These are phyloP conservation scores for Cuniculus paca DNA, from an alignment of 2,797 vertebrate species.

Conservation along the genomic window DNA sequence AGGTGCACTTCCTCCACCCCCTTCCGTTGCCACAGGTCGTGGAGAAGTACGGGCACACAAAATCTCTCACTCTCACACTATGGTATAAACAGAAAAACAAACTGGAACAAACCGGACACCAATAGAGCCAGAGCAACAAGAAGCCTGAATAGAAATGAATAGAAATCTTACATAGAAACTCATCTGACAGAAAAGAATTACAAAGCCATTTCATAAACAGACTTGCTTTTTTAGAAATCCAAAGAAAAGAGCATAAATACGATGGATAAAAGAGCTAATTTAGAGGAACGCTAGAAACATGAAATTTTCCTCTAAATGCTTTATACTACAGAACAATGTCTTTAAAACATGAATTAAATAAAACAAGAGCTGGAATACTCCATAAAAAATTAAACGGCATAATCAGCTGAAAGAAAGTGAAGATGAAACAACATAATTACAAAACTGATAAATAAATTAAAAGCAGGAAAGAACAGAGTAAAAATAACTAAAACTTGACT, in stretches of 20 bases:
- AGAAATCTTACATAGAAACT: constrained; percentile 21
- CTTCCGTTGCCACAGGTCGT: not conserved
- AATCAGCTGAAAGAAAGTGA: not conserved
- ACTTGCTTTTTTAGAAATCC: constrained; percentile 16
- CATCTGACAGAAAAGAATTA: not conserved
- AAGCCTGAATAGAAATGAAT: not conserved
- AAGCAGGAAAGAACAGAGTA: not conserved
- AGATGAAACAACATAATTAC: constrained; percentile 17
- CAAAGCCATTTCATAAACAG: constrained; percentile 15
- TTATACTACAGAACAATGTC: not conserved
- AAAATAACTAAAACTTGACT: constrained; percentile 13
- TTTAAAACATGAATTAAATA: constrained; percentile 45
- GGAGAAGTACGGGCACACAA: not conserved
- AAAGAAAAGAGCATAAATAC: not conserved
- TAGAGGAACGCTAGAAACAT: constrained; percentile 13
- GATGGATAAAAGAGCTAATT: not conserved
- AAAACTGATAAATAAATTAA: constrained; percentile 36
- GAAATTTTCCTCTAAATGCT: not conserved
- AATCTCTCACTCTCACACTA: not conserved
- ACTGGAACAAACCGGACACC: not conserved
- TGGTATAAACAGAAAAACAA: not conserved
- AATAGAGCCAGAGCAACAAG: not conserved
- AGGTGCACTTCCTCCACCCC: not conserved
- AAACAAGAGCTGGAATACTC: not conserved
- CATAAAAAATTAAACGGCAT: not conserved